These are phyloP conservation scores for Melanotaenia trifasciata DNA, from an alignment of 2,797 vertebrate species.

Conservation along the genomic window DNA sequence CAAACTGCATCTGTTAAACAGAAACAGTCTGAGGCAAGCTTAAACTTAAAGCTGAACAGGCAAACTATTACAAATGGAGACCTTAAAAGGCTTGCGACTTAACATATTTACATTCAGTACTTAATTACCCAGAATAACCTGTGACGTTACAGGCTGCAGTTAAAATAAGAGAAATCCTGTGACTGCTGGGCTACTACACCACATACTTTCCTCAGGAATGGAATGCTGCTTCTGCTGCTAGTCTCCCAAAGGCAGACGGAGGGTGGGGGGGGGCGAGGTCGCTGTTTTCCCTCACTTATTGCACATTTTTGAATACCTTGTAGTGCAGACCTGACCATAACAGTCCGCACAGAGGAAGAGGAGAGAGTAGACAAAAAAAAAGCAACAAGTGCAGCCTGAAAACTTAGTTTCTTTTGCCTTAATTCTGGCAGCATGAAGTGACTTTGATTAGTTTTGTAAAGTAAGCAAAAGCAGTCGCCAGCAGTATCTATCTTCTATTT, in stretches of 20 bases:
- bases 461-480: conserved; percentile 74
- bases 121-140: conserved; percentile 74
- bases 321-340: conserved; percentile 33
- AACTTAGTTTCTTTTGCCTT: neutral
- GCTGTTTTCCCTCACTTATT: conserved; percentile 53
- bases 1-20: conserved; percentile 44
- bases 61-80: neutral
- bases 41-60: conserved; percentile 11
- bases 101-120: conserved; percentile 55
- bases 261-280: conserved; percentile 41
- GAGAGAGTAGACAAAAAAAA: neutral
- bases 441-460: conserved; percentile 70
- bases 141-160: conserved; percentile 58
- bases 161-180: conserved; percentile 77
- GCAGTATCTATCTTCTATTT: conserved; percentile 84
- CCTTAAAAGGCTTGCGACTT: conserved; percentile 55
- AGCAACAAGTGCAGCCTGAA: conserved; percentile 7
- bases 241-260: conserved; percentile 40
- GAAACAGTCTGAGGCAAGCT: conserved; percentile 10
- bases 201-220: conserved; percentile 77
- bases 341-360: neutral
- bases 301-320: conserved; percentile 63
- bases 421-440: conserved; percentile 10
- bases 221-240: conserved; percentile 64
- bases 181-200: conserved; percentile 74